Conservation (phyloP, 2,888 invertebrate species). For the Onchidella celtica region DNA sequence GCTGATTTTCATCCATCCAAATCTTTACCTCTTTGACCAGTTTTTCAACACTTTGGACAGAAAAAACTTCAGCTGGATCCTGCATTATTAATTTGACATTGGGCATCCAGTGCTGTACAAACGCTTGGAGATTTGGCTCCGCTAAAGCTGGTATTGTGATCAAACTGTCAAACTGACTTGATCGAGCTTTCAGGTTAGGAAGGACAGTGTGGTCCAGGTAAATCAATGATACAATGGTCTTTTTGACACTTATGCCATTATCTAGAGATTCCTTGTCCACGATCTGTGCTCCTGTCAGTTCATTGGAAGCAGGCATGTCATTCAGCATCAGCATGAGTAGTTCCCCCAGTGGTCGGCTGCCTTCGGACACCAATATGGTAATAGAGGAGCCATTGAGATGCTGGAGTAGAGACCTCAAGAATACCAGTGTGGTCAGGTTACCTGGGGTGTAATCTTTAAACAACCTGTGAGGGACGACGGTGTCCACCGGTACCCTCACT, state of each 20-base stretch:
- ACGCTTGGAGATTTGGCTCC: conserved; percentile 19
- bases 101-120: conserved; percentile 42
- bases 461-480: conserved; percentile 19
- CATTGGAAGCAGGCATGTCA: conserved; percentile 39
- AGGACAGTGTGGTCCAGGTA: conserved; percentile 41
- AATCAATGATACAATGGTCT: conserved; percentile 47
- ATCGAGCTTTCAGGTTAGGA: conserved; percentile 22
- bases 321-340: conserved; percentile 42
- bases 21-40: conserved; percentile 30
- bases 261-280: no score
- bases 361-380: conserved; percentile 43
- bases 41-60: not conserved
- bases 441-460: conserved; percentile 45
- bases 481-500: conserved; percentile 40
- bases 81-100: conserved; percentile 38
- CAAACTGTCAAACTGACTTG: conserved; percentile 27
- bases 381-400: no score
- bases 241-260: not conserved
- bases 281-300: conserved; percentile 23
- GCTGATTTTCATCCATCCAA: conserved; percentile 38
- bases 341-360: conserved; percentile 36
- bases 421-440: no score
- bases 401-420: no score
- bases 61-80: no score
- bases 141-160: no score